Evolutionary conservation across 1,140 invertebrate genomes (phyloP), one percentile per base, ranked within the genome.

Genomic region (Cotesia chilonis): DNA sequence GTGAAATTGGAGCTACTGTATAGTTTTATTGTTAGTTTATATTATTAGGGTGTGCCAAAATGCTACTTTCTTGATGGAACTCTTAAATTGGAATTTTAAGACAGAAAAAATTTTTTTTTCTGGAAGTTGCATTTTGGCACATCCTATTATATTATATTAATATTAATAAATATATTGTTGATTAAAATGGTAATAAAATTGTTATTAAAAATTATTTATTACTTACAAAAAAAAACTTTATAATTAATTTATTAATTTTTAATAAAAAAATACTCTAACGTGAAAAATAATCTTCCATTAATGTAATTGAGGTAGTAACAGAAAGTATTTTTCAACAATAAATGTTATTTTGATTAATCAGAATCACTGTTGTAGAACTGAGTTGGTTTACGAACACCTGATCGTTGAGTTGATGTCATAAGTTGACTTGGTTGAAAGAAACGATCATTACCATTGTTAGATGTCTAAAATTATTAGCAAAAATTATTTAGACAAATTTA

Each of bases 1-100:
- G 90, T 4, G 90, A 92, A 81, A 88, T 92, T 36, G 90, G 90
- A 6, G 89, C 92, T 17, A 90, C 90, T 12, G 90, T 92, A 12
- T 89, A 83, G 80, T 52, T 37, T 72, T 67, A 4, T 28, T 0
- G 12, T 60, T 47, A 20, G 4, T 63, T 28, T 57, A 57, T 35
- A 59, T 69, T 47, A 12, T n/a, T 17, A 17, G 17, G 17, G 17
- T 17, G 17, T 17, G 17, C 17, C 17, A 17, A 17, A 17, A 17
- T 17, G 17, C 17, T 17, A 17, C 17, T 17, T 17, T 17, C 17
- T 17, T 17, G 17, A 17, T 17, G 17, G 17, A 17, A 17, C 17
- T 17, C 17, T 17, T 17, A 1, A 17, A 17, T 17, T 17, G 17
- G 17, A 17, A 17, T 17, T 17, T 17, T 17, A 17, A 17, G 17